Percentiles rank a stretch among this genome's conserved stretches.
These are phyloP conservation scores for Tenthredo mesomela DNA, from an alignment of 2,888 invertebrate genomes.

Conservation along the genomic window DNA sequence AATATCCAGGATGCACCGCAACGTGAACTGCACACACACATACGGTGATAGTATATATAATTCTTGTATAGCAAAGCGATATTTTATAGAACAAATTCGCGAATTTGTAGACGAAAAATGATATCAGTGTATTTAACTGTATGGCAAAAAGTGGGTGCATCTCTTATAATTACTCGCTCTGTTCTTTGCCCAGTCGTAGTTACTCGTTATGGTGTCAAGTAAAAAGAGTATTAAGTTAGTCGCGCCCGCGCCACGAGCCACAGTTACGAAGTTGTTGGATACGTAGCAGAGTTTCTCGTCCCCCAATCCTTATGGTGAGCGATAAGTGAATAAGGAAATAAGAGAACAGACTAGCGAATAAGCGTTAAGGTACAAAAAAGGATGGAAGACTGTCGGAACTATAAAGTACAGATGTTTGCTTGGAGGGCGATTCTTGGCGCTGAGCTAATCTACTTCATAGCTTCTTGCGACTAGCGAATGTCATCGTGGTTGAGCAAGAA, in stretches of 20 bases:
- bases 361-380: constrained; percentile 40
- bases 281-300: constrained; percentile 3
- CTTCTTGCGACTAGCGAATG: constrained; percentile 34
- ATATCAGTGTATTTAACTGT: neutral
- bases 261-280: constrained; percentile 19
- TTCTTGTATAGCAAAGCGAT: neutral
- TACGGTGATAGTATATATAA: neutral
- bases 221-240: constrained; percentile 4
- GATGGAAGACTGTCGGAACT: constrained; percentile 52
- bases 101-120: neutral
- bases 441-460: constrained; percentile 32
- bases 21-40: constrained; percentile 38
- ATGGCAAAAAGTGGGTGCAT: neutral
- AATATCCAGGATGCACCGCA: constrained; percentile 52
- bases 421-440: constrained; percentile 30
- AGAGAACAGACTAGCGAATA: constrained; percentile 25
- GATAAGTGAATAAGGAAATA: constrained; percentile 40
- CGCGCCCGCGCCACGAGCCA: neutral
- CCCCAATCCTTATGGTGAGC: neutral
- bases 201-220: constrained; percentile 24
- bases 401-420: constrained; percentile 58
- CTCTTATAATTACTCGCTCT: constrained; percentile 20
- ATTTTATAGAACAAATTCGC: neutral
- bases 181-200: constrained; percentile 21
- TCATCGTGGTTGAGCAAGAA: constrained; percentile 39